Conservation (phyloP, 2,888 invertebrate genomes). For the Chymomyza caudatula region DNA sequence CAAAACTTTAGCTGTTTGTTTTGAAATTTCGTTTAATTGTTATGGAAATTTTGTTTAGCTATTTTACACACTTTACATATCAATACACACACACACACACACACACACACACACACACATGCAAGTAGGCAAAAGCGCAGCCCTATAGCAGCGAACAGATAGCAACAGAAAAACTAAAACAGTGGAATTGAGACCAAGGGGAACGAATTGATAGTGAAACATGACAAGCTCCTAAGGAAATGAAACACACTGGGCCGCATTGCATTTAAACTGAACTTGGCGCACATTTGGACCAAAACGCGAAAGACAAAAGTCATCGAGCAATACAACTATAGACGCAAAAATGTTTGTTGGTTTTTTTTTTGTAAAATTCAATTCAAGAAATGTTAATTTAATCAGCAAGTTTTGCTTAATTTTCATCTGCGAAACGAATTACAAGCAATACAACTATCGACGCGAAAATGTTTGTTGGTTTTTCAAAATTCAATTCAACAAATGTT, state of each 20-base stretch:
- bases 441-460: no score
- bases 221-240: constrained; percentile 10
- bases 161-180: constrained; percentile 36
- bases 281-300: neutral
- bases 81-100: constrained; percentile 9
- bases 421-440: no score
- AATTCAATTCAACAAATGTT: no score
- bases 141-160: constrained; percentile 59
- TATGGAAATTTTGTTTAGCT: constrained; percentile 35
- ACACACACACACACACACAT: constrained; percentile 10
- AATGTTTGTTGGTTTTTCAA: no score
- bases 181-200: constrained; percentile 32
- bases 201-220: constrained; percentile 61
- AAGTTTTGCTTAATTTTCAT: no score
- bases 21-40: constrained; percentile 33
- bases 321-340: neutral
- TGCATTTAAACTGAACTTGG: neutral
- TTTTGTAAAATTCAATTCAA: no score
- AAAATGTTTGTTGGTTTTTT: no score
- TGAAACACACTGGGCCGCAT: constrained; percentile 28
- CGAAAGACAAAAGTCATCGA: neutral
- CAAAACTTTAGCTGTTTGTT: constrained; percentile 2
- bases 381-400: no score
- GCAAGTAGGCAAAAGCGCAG: constrained; percentile 29
- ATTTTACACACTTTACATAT: constrained; percentile 39